Evolutionary conservation across 2,113 vertebrate species (phyloP).

Genomic region (Heliornis fulica): DNA sequence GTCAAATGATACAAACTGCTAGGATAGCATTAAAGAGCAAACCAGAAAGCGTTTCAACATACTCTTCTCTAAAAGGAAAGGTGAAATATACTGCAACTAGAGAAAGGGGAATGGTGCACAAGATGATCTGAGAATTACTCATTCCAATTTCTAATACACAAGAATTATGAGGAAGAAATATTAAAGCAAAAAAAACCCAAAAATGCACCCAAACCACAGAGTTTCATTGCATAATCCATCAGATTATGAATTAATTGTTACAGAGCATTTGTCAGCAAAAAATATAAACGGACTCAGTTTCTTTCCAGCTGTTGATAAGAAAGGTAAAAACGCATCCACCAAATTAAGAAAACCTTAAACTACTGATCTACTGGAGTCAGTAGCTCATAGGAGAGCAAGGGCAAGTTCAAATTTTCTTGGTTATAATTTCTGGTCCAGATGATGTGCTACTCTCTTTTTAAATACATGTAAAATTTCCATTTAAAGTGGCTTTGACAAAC

Average conservation of each 20-base stretch:
- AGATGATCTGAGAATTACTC: background rate
- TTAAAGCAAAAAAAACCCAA: background rate
- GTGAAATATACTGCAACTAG: background rate
- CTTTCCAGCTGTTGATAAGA: background rate
- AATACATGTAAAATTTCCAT: background rate
- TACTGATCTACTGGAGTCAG: background rate
- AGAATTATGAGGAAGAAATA: background rate
- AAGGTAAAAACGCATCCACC: background rate
- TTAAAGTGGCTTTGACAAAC: background rate
- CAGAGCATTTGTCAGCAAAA: background rate
- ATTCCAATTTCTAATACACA: background rate
- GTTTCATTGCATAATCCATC: background rate
- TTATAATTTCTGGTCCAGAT: background rate
- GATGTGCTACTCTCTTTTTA: background rate
- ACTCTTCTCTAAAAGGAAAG: background rate
- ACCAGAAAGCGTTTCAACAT: background rate
- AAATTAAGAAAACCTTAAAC: background rate
- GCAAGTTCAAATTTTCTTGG: background rate
- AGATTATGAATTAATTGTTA: background rate
- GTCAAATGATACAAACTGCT: background rate
- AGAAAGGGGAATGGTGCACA: background rate
- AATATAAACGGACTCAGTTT: background rate
- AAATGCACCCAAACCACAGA: too few species aligned
- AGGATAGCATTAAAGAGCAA: background rate
- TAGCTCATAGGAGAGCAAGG: background rate